Base-by-base conservation (phyloP, 1,140 invertebrate genomes). In the Euura saliciscinereae region DNA sequence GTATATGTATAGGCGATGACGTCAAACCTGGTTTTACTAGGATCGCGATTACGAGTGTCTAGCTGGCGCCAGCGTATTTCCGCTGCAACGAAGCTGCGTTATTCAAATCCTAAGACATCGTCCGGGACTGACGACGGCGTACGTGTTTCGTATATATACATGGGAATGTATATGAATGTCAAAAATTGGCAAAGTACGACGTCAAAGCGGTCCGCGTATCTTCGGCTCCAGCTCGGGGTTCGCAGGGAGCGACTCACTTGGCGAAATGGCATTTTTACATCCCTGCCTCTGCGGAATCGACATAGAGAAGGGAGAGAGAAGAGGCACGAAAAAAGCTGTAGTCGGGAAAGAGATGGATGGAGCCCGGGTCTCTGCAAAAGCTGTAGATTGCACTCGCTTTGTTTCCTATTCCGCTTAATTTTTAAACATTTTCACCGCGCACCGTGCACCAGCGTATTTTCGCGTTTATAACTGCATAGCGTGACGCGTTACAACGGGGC, bases 31-130 rank as follows among this genome's bases (percentile, higher is more conserved):
- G 51, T 59, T 59, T 59, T 59, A 59, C 51, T 59, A 59, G 51
- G 51, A 59, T 59, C 51, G 51, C 51, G 51, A 59, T 59, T 59
- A 59, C 51, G 51, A 59, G 51, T 59, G 51, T 59, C 51, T 59
- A n/a, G 10, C 51, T 59, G 51, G 51, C 51, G 51, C 51, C 51
- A 6, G 51, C 51, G 6, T 59, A 2, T n/a, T 59, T 59, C 4
- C 51, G 51, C 51, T 59, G 51, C 51, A 59, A 0, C 51, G 51
- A 59, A 59, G 51, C 10, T n/a, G 51, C 51, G 51, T 11, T 59
- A 59, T 59, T 59, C 51, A 59, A 59, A 59, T 59, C 51, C 51
- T 59, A 59, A 59, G 51, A 59, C 51, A 59, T 59, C 3, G 51
- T 3, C 5, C 13, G 51, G 6, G 51, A 59, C 3, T 59, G 51